Percentiles rank a stretch among this genome's conserved stretches.
These are phyloP conservation scores for Ceratina calcarata DNA, from an alignment of 1,140 invertebrate genomes.

Conservation along the genomic window DNA sequence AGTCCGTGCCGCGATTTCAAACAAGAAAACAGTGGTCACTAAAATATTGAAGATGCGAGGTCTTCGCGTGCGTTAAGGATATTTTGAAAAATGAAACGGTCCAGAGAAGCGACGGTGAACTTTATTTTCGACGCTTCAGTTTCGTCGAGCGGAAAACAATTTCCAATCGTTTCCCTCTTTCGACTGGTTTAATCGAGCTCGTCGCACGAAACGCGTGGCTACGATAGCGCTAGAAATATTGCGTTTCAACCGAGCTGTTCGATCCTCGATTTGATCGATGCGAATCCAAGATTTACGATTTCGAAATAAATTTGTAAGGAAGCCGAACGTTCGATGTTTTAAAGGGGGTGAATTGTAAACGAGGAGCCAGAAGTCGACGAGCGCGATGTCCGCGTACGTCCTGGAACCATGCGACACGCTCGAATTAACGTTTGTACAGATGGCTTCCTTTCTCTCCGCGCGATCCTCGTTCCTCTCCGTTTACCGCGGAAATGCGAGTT, in stretches of 20 bases:
- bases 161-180: no score
- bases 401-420: conserved; percentile 24
- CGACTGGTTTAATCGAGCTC: no score
- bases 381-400: background rate
- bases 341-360: no score
- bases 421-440: conserved; percentile 39
- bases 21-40: conserved; percentile 19
- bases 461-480: conserved; percentile 36
- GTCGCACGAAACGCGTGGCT: background rate
- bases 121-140: background rate
- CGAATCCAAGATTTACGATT: no score
- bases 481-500: conserved; percentile 44
- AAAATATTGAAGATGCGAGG: background rate
- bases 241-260: no score
- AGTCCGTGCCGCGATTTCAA: conserved; percentile 14
- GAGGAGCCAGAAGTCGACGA: background rate
- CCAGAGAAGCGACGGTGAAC: conserved; percentile 3
- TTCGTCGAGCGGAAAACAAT: no score
- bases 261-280: no score
- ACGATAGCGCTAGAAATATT: no score
- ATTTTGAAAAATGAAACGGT: background rate
- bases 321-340: no score
- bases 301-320: no score
- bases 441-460: conserved; percentile 33
- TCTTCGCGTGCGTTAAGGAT: background rate